These are phyloP conservation scores for Proterorhinus semilunaris DNA, from an alignment of 2,113 vertebrate species.

Conservation along the genomic window DNA sequence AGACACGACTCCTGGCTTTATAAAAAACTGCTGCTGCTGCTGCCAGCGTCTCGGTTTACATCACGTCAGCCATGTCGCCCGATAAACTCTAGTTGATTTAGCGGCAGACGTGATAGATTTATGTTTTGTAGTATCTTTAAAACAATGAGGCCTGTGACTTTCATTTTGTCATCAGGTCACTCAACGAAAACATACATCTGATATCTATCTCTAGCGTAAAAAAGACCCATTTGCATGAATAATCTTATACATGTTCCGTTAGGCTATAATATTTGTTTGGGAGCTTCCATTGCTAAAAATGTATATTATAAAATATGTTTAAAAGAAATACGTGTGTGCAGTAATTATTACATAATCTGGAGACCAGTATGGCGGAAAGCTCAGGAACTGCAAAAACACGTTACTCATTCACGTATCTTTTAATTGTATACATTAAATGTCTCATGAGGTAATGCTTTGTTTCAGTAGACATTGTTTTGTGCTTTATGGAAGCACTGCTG, in stretches of 20 bases:
- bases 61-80: background rate
- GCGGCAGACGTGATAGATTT: too few relatives aligned
- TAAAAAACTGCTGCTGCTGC: background rate
- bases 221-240: background rate
- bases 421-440: background rate
- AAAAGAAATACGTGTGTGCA: background rate
- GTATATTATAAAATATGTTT: background rate
- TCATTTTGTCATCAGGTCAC: conserved; percentile 7
- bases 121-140: background rate
- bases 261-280: background rate
- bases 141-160: background rate
- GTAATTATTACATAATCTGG: conserved; percentile 1
- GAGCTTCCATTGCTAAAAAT: background rate
- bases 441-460: background rate
- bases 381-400: background rate
- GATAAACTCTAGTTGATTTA: background rate
- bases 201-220: background rate
- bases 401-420: background rate
- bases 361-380: background rate
- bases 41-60: background rate
- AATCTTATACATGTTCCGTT: background rate
- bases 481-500: conserved; percentile 9
- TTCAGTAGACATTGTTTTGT: background rate
- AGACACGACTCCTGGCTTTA: conserved; percentile 43
- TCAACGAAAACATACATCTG: background rate